Conservation (phyloP, 92 coral and sea anemone genomes). For the Zoanthus gigantus region DNA sequence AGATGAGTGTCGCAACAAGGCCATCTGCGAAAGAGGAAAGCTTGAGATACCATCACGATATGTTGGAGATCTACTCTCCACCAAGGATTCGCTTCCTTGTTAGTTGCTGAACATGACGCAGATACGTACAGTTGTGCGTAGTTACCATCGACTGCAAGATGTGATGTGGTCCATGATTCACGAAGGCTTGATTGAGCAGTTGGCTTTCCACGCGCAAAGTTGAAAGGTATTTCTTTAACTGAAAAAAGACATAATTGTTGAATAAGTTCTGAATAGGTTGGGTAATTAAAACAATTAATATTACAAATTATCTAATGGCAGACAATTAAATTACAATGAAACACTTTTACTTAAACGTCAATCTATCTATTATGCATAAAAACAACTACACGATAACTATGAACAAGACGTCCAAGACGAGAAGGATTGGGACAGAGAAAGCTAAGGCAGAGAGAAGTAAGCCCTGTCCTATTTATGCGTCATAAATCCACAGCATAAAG, state of each 20-base stretch:
- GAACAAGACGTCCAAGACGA: too few relatives aligned
- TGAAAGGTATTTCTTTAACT: background rate
- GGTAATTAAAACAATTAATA: too few relatives aligned
- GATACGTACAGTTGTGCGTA: background rate
- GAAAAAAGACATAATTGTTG: background rate
- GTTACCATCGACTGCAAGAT: constrained; percentile 31
- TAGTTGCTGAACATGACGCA: background rate
- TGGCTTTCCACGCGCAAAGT: constrained; percentile 24
- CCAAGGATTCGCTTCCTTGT: background rate
- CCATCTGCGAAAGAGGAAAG: background rate
- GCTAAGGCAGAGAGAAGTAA: too few relatives aligned
- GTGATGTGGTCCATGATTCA: background rate
- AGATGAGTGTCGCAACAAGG: constrained; percentile 6
- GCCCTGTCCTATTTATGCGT: too few relatives aligned
- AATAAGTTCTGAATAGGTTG: too few relatives aligned
- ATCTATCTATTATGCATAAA: too few relatives aligned
- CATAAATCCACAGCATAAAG: too few relatives aligned
- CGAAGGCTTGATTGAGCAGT: background rate
- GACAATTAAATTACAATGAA: too few relatives aligned
- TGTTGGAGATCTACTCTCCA: constrained; percentile 29
- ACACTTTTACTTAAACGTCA: too few relatives aligned
- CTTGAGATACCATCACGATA: background rate
- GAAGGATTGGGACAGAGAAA: too few relatives aligned
- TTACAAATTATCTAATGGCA: too few relatives aligned
- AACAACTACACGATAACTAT: too few relatives aligned